Evolutionary conservation across 2,797 vertebrate genomes (phyloP).

Genomic region (Gallirallus australis): DNA sequence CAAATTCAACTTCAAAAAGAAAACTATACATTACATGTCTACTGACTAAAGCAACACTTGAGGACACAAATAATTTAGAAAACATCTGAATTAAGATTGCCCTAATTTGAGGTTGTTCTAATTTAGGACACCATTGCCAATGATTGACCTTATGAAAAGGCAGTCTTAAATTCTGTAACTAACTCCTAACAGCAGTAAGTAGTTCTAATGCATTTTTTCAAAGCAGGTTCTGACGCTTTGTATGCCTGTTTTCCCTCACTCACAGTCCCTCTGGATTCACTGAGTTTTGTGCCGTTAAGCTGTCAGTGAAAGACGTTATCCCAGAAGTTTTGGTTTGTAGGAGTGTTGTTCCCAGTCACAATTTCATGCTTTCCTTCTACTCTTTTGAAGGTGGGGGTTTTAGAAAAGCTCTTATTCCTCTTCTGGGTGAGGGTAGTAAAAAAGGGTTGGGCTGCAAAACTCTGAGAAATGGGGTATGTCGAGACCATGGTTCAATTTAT

Average conservation of each 20-base stretch:
- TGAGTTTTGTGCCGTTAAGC: fast-evolving
- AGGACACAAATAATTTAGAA: background rate
- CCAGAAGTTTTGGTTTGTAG: background rate
- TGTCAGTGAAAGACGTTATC: background rate
- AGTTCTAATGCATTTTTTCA: background rate
- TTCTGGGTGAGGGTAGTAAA: background rate
- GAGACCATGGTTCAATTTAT: background rate
- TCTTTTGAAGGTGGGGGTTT: background rate
- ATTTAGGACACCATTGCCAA: background rate
- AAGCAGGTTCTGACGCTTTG: background rate
- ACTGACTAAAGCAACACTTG: background rate
- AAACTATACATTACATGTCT: fast-evolving
- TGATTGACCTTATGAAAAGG: background rate
- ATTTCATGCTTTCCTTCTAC: background rate
- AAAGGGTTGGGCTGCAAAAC: background rate
- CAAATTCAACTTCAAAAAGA: background rate
- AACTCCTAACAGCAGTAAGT: background rate
- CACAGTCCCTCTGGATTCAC: background rate
- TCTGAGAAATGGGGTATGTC: background rate
- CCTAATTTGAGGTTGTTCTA: background rate
- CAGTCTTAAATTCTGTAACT: background rate
- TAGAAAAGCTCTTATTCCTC: background rate
- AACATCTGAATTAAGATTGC: background rate
- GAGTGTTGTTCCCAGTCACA: background rate
- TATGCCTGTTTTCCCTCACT: background rate